Evolutionary conservation across 2,888 invertebrate species (phyloP).

Genomic region (Drepanosiphum platanoidis): DNA sequence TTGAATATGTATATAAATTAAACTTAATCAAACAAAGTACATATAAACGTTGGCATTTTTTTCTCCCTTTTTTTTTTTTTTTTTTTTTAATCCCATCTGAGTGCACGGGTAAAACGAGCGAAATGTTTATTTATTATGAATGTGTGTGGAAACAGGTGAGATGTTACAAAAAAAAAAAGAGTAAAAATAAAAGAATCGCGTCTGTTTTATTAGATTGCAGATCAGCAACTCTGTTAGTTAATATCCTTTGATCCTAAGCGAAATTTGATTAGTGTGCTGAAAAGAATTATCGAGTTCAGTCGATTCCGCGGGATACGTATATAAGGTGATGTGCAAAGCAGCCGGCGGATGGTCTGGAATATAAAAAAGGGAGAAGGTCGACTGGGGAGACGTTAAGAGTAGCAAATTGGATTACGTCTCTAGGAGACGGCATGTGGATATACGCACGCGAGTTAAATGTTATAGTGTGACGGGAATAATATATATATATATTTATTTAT

Average conservation of each 20-base stretch:
- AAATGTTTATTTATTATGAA: constrained; percentile 10
- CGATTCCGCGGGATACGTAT: neutral
- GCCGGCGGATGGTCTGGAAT: neutral
- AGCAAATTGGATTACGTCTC: constrained; percentile 42
- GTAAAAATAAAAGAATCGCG: neutral
- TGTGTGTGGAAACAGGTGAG: neutral
- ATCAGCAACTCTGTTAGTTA: neutral
- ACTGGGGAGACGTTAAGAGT: neutral
- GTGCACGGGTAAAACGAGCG: neutral
- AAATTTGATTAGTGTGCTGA: neutral
- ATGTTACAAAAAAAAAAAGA: neutral
- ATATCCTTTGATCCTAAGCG: constrained; percentile 6
- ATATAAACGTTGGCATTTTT: neutral
- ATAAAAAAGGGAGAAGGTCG: neutral
- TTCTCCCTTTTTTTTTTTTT: neutral
- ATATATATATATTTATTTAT: neutral
- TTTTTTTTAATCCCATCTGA: neutral
- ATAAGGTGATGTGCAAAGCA: neutral
- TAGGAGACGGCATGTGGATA: neutral
- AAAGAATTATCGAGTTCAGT: constrained; percentile 2
- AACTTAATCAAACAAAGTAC: constrained; percentile 12
- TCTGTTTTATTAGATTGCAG: constrained; percentile 20
- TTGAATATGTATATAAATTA: neutral
- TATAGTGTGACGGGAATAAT: neutral
- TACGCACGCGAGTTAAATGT: neutral